Base-by-base conservation (phyloP, 2,113 vertebrate species). In the Thalassarche chlororhynchos region DNA sequence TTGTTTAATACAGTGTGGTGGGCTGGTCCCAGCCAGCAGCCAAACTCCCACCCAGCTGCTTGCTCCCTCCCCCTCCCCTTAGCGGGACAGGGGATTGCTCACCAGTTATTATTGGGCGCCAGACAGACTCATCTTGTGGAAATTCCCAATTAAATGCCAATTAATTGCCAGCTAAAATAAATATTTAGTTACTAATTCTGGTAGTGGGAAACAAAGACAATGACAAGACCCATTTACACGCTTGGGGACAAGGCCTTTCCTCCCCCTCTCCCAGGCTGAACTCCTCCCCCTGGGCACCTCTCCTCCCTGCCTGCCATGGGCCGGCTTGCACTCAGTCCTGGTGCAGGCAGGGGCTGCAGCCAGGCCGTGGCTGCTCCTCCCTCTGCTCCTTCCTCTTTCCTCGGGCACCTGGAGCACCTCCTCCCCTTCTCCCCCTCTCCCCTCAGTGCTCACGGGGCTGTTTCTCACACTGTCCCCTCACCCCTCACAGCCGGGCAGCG, bases 371-470 rank as follows among this genome's bases (percentile, higher is more conserved):
- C 24, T 0, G 3, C 38, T 68, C 32, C 44, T 89, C 32, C 26
- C 4, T 32, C 36, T 2, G 12, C 34, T 26, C 46, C 18, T 40
- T 61, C 31, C 32, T 58, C 42, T 68, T 40, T 24, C 20, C 38
- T 32, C 3, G 2, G 49, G 46, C 0, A 1, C 15, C 47, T 38
- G 47, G 12, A 71, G 58, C 69, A 17, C 36, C 40, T 47, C 36
- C 36, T 31, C 3, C 12, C 9, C 8, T 9, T 57, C 7, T 26
- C 6, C 24, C 5, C 25, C 32, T 36, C 25, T 52, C 8, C 26
- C 25, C 47, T 9, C 4, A 1, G 28, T 1, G 29, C n/a, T 28
- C 7, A 0, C 61, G 34, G 42, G 34, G 29, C n/a, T 25, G 18
- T 20, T 47, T n/a, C n/a, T 72, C 16, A 17, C 29, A 5, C 28